Base-by-base conservation (phyloP, 2,888 invertebrate species). In the Lampropteryx suffumata region DNA sequence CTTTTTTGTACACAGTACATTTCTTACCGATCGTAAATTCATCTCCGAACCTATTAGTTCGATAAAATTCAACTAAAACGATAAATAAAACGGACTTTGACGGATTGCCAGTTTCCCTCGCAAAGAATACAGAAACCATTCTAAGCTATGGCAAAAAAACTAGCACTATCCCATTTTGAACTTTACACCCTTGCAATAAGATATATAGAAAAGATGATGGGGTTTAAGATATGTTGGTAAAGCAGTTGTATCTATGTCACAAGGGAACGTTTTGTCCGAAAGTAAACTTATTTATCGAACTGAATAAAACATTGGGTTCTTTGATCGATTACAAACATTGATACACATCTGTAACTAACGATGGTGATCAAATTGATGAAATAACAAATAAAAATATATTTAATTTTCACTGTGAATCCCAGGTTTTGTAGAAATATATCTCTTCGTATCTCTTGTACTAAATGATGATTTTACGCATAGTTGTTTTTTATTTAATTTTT, bases 11-110 rank as follows among this genome's bases (percentile, higher is more conserved):
- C 10, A 21, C 75, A 71, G 71, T 75, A 65, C 71, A 73, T 73
- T 76, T 78, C 78, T 47, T 75, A 67, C 78, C 85, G 84, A 88
- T 86, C 87, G 87, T 87, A 88, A 88, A 89, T 89, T 77, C 83
- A 88, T 89, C 87, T 87, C 84, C 65, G 65, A 69, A 73, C 79
- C 87, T 89, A 89, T 89, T 89, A 88, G 88, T 88, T 79, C 85
- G 87, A 89, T 89, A 89, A 89, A 88, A 89, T 88, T 88, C 88
- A 86, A 86, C 84, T 85, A 83, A 80, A 87, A 88, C 89, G 85
- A 89, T 89, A 89, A 89, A 89, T 89, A 89, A 84, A 84, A 75
- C 76, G 73, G 86, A 87, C 88, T 88, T 88, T 84, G 83, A 84
- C 86, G 85, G 82, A 89, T 89, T 77, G 79, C 81, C 82, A 74